Evolutionary conservation across 2,113 vertebrate species (phyloP).

Genomic region (Litocranius walleri): DNA sequence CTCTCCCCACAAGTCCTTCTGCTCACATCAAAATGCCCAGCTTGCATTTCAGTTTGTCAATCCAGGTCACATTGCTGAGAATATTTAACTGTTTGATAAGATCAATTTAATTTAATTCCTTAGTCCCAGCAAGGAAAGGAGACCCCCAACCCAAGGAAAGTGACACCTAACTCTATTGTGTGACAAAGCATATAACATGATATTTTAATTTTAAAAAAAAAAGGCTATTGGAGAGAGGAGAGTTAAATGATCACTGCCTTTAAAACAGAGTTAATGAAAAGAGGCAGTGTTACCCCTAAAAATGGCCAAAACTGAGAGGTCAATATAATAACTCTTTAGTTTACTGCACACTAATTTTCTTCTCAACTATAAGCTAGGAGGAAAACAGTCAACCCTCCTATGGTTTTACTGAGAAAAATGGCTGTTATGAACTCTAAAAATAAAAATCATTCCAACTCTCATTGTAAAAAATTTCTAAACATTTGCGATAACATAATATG

Average conservation of each 20-base stretch:
- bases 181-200: neutral
- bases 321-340: neutral
- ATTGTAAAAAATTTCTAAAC: neutral
- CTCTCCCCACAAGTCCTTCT: neutral
- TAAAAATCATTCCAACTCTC: neutral
- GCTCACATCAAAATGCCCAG: neutral
- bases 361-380: neutral
- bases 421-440: neutral
- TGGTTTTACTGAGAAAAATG: neutral
- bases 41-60: neutral
- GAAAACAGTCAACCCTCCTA: neutral
- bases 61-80: neutral
- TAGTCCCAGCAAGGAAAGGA: neutral
- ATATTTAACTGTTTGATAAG: neutral
- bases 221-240: neutral
- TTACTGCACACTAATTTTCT: neutral
- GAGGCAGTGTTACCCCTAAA: neutral
- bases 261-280: neutral
- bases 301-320: neutral
- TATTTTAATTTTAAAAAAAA: neutral
- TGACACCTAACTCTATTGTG: neutral
- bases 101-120: neutral
- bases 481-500: neutral
- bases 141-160: neutral
- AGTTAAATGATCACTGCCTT: neutral